A percentile compares a stretch with the other conserved stretches of the same genome.
These are phyloP conservation scores for Grammomys surdaster DNA, from an alignment of 2,113 vertebrate species.

Conservation along the genomic window DNA sequence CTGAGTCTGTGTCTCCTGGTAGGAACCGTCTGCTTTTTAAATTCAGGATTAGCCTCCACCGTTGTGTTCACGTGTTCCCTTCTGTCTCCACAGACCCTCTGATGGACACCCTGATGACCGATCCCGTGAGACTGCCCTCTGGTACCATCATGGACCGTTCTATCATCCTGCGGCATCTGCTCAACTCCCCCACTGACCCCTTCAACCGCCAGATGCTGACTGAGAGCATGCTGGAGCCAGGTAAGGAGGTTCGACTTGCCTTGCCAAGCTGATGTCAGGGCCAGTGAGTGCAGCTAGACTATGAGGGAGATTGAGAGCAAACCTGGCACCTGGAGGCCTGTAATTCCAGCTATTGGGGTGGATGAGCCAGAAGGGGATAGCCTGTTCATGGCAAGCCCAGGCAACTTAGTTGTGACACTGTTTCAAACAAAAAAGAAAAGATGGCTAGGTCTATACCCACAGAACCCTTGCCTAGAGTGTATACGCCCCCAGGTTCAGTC, in stretches of 20 bases:
- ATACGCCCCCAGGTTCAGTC: background rate
- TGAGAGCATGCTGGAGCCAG: constrained; percentile 98
- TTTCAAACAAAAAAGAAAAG: background rate
- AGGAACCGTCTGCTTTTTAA: background rate
- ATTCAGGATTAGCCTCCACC: accelerated
- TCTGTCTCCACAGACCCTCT: constrained; percentile 91
- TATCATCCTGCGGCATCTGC: constrained; percentile 96
- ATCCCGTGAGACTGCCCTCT: constrained; percentile 96
- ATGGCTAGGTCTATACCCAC: background rate
- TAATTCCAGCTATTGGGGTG: background rate
- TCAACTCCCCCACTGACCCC: constrained; percentile 98
- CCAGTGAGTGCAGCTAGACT: accelerated
- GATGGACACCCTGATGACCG: constrained; percentile 99
- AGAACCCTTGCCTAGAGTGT: background rate
- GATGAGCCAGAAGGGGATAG: background rate
- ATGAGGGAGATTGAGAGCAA: background rate
- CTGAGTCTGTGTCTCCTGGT: background rate
- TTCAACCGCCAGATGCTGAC: constrained; percentile 98
- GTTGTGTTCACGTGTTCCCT: background rate
- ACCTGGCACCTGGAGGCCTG: too few relatives aligned
- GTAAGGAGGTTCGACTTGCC: constrained; percentile 83
- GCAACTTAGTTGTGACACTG: background rate
- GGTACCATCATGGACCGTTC: constrained; percentile 98
- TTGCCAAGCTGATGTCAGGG: accelerated
- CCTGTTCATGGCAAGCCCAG: background rate